A percentile compares a stretch with the other conserved stretches of the same genome.
phyloP scores from a whole-genome alignment of 2,113 vertebrate species.

The Seriola aureovittata region DNA sequence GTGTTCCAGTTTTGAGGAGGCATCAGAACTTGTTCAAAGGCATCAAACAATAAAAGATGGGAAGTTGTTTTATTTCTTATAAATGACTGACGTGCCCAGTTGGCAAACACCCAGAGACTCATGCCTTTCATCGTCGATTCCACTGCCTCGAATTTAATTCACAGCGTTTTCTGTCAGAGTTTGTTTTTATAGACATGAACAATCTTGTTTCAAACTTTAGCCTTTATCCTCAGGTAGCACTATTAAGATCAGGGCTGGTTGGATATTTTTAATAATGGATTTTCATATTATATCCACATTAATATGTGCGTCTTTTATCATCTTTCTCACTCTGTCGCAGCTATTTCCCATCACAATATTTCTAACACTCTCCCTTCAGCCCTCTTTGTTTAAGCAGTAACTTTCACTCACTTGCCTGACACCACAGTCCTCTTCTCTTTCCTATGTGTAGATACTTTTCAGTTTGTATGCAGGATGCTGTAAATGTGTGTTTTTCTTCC shows the following conservation, averaged over 20 bases:
- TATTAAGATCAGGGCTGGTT: constrained; percentile 12
- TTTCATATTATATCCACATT: constrained; percentile 12
- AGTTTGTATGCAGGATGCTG: neutral
- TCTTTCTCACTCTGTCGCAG: constrained; percentile 20
- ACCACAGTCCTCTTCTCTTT: neutral
- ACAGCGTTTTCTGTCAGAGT: constrained; percentile 36
- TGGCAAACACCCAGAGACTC: constrained; percentile 57
- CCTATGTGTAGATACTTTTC: neutral
- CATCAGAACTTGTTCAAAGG: constrained; percentile 67
- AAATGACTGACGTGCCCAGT: constrained; percentile 62
- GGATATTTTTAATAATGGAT: neutral
- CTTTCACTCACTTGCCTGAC: neutral
- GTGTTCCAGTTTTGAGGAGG: constrained; percentile 52
- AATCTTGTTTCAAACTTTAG: constrained; percentile 22
- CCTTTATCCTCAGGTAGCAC: neutral
- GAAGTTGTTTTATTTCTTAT: constrained; percentile 44
- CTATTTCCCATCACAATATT: neutral
- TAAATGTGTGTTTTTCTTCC: constrained; percentile 20
- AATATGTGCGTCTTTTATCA: constrained; percentile 19
- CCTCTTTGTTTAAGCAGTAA: neutral
- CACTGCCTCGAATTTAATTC: constrained; percentile 31
- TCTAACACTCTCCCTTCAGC: neutral
- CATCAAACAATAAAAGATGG: constrained; percentile 61
- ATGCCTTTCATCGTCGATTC: constrained; percentile 50
- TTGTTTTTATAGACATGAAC: constrained; percentile 35